Percentiles rank a stretch among this genome's conserved stretches.
Evolutionary conservation across 2,113 vertebrate species (phyloP).

Genomic region (Paraplagusia blochii): DNA sequence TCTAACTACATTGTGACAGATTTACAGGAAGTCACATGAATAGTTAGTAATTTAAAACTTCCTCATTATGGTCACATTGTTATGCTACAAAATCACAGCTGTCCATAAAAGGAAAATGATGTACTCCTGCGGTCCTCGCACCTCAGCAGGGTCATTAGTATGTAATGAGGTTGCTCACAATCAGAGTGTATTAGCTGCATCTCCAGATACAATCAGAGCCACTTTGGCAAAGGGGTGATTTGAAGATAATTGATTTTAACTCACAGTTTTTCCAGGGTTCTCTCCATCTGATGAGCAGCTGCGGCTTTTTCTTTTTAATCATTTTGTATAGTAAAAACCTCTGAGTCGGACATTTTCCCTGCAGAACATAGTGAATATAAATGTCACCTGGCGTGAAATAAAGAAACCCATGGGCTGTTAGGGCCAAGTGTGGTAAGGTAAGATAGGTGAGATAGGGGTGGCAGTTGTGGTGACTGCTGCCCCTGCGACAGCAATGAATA

Average conservation of each 20-base stretch:
- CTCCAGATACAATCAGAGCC: slow-evolving; percentile 47
- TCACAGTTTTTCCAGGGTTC: slow-evolving; percentile 14
- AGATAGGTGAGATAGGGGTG: too few species aligned
- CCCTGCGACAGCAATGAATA: too few species aligned
- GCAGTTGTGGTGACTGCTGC: too few species aligned
- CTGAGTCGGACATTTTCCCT: too few species aligned
- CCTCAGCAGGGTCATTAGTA: slow-evolving; percentile 30
- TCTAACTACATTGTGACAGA: slow-evolving; percentile 39
- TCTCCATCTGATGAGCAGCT: slow-evolving; percentile 7
- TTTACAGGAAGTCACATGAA: slow-evolving; percentile 17
- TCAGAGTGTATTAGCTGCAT: slow-evolving; percentile 45
- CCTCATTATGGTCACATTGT: slow-evolving; percentile 32
- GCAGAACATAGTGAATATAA: too few species aligned
- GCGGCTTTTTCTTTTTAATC: slow-evolving; percentile 1
- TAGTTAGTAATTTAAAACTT: slow-evolving; percentile 20
- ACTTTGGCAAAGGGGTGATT: slow-evolving; percentile 20
- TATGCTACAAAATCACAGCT: slow-evolving; percentile 22
- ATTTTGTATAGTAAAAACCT: not conserved
- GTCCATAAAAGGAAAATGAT: slow-evolving; percentile 25
- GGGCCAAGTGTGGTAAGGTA: too few species aligned
- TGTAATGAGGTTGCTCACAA: slow-evolving; percentile 48
- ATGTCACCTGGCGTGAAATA: not conserved
- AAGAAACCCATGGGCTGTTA: not conserved
- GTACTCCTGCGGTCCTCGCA: slow-evolving; percentile 6
- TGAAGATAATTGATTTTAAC: slow-evolving; percentile 28